A percentile compares a stretch with the other conserved stretches of the same genome.
phyloP scores from a whole-genome alignment of 2,113 vertebrate genomes.

The Malurus melanocephalus region DNA sequence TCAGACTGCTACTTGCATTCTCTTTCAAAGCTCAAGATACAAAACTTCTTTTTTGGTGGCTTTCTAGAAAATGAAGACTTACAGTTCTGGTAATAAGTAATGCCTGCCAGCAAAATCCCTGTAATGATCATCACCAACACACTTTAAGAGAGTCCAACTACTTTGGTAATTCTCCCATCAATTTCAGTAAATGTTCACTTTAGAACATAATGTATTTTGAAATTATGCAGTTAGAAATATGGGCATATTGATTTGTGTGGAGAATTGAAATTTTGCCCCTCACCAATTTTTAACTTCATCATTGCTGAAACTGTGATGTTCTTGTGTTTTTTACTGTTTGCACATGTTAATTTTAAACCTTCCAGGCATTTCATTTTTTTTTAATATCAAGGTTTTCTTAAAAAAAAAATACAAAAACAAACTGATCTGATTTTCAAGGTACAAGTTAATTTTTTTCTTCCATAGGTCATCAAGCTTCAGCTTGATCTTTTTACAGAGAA shows the following conservation, averaged over 20 bases:
- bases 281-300: not conserved
- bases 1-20: not conserved
- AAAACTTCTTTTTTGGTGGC: not conserved
- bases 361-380: not conserved
- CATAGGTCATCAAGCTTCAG: not conserved
- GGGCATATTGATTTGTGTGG: not conserved
- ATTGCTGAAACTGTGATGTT: not conserved
- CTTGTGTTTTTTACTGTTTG: not conserved
- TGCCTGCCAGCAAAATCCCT: constrained; percentile 7
- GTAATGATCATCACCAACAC: not conserved
- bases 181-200: not conserved
- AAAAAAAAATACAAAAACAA: not conserved
- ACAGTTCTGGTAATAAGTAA: not conserved
- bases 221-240: constrained; percentile 19
- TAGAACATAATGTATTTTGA: not conserved
- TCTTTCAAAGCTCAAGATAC: constrained; percentile 6
- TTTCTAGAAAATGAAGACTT: constrained; percentile 6
- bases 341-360: not conserved
- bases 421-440: not conserved
- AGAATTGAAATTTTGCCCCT: not conserved
- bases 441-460: not conserved
- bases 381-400: not conserved
- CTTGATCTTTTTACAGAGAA: not conserved
- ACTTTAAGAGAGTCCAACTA: not conserved
- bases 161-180: constrained; percentile 1